Base-by-base conservation (phyloP, 1,140 invertebrate genomes). In the Fopius arisanus region DNA sequence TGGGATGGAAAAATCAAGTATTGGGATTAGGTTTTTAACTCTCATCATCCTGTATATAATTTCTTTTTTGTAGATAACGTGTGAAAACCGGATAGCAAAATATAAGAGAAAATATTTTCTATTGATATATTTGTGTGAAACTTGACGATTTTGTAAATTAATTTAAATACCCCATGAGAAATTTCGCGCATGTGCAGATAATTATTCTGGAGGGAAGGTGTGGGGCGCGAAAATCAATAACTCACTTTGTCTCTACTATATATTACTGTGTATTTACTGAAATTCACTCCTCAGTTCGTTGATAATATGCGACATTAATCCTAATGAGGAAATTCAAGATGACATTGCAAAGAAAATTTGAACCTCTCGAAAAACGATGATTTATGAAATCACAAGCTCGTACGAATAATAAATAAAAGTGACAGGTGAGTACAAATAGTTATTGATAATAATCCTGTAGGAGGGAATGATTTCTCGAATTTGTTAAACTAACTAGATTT, bases 1-100 rank as follows among this genome's bases (percentile, higher is more conserved):
- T 99, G 98, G 98, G 98, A 99, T 89, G 97, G 97, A 23, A 89
- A 96, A 74, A 98, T 99, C 71, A 99, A 99, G 87, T 97, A 97
- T 83, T 99, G 98, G 98, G 98, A 99, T 90, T 99, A 92, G 91
- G 14, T 33, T 26, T 31, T 19, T 28, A 14, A 65, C n/a, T 40
- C 5, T 19, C 10, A 51, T 67, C n/a, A 19, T 26, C 9, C 48
- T 73, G 62, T 73, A 73, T 21, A 73, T 67, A 59, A 28, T 62
- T 73, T 67, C 67, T 16, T 73, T 67, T 73, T 16, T 54, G 51
- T 48, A 62, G 33, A 73, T 21, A 40, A 48, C 12, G 33, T 37
- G 33, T 48, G 43, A 5, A n/a, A 12, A 16, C 5, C 7, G 41
- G 9, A 19, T 16, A n/a, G n/a, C 14, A 19, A n/a, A 16, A 16